phyloP scores from a whole-genome alignment of 1,140 invertebrate genomes.

The Drosophila arizonae region DNA sequence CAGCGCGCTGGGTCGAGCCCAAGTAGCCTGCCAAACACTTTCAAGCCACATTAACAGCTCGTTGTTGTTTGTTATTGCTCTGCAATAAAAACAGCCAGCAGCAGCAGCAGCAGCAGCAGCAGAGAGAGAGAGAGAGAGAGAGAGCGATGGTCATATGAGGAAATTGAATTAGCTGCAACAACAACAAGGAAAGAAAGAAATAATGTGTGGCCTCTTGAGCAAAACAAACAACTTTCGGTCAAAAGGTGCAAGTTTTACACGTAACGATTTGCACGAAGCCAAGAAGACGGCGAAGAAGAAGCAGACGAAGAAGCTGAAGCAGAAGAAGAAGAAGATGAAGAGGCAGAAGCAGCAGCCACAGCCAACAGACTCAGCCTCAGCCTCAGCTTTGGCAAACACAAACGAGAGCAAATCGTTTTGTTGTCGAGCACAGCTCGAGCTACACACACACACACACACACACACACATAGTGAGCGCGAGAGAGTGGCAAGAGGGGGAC shows the following conservation, averaged over 20 bases:
- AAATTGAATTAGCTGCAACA: constrained; percentile 68
- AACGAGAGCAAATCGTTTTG: constrained; percentile 81
- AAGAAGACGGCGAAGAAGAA: not conserved
- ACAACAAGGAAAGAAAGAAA: not conserved
- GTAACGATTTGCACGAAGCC: constrained; percentile 76
- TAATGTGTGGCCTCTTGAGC: constrained; percentile 48
- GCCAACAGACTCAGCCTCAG: constrained; percentile 2
- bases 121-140: not conserved
- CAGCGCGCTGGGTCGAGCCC: constrained; percentile 14
- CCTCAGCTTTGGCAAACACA: constrained; percentile 53
- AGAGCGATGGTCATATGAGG: constrained; percentile 12
- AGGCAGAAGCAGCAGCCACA: not conserved
- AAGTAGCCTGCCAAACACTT: constrained; percentile 60
- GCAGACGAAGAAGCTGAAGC: constrained; percentile 2
- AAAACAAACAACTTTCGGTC: constrained; percentile 77
- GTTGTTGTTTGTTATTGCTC: constrained; percentile 54
- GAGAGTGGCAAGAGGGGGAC: no score
- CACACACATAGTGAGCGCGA: not conserved
- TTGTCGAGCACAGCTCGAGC: constrained; percentile 57
- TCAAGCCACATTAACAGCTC: constrained; percentile 66
- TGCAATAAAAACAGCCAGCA: constrained; percentile 43
- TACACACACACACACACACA: no score
- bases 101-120: constrained; percentile 4
- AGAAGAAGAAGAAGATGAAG: not conserved
- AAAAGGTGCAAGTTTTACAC: constrained; percentile 81